Evolutionary conservation across 2,113 vertebrate species (phyloP), one percentile per base, ranked within the genome.

Genomic region (Pachypanchax playfairii): DNA sequence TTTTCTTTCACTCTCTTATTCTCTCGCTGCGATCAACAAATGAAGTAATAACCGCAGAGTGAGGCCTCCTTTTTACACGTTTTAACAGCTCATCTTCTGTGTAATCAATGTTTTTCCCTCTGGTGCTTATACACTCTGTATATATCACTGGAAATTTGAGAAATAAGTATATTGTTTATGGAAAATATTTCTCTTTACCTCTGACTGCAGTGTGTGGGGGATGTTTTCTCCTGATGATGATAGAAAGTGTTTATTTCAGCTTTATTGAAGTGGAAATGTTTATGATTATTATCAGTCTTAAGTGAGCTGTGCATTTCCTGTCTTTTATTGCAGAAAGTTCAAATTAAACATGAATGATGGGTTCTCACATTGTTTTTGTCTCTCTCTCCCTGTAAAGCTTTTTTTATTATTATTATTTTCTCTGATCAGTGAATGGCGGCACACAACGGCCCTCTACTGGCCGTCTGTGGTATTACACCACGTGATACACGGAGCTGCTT

Each of bases 361-460:
- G 8, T 28, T 46, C 4, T 28, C 8, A 2, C 28, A 43, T 51
- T 8, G 20, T 53, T 35, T 18, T 42, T 56, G 26, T 39, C 26
- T 41, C 21, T n/a, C n/a, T n/a, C n/a, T n/a, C n/a, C n/a, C n/a
- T n/a, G n/a, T n/a, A 55, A 38, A 51, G 43, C 35, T 53, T 43
- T 33, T 31, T n/a, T n/a, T n/a, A n/a, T n/a, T n/a, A n/a, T n/a
- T n/a, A n/a, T n/a, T 24, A 39, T 33, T 35, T 5, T 21, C 1
- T 11, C 26, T 21, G 8, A 44, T 39, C 49, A 55, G 29, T 56
- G 11, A 17, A 18, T 9, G 12, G 58, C 43, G 69, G 80, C 67
- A 1, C 75, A 71, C 75, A 76, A 24, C 38, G 53, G 22, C 80
- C 83, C 72, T 69, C 78, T 85, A 54, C 72, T 86, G 88, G 70